These are phyloP conservation scores for Chrysochloris asiatica DNA, from an alignment of 2,113 vertebrate genomes.

Conservation along the genomic window DNA sequence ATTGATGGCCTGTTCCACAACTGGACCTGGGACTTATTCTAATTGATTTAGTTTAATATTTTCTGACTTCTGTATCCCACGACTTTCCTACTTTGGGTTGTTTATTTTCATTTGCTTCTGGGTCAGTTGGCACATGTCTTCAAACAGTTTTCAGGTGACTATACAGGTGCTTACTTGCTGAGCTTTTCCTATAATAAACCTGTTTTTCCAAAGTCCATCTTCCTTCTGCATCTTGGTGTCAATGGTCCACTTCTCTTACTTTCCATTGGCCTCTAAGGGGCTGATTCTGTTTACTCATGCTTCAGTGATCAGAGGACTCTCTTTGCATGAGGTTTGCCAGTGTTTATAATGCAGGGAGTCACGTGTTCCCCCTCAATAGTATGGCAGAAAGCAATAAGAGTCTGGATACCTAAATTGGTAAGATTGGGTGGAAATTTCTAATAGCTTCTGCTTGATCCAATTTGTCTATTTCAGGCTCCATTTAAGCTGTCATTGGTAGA, in stretches of 20 bases:
- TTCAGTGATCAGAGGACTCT: not conserved
- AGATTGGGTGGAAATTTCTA: not conserved
- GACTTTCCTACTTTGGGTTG: not conserved
- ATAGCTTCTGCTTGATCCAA: slow-evolving; percentile 27
- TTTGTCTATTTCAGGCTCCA: not conserved
- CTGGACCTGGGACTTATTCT: not conserved
- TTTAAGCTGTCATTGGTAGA: not conserved
- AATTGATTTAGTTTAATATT: not conserved
- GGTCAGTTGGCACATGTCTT: not conserved
- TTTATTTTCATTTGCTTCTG: not conserved
- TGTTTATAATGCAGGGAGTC: not conserved
- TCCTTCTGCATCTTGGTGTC: not conserved
- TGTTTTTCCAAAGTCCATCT: slow-evolving; percentile 7
- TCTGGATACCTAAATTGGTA: not conserved
- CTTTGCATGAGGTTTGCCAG: not conserved
- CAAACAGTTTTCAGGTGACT: not conserved
- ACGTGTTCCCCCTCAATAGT: not conserved
- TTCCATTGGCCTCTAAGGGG: not conserved
- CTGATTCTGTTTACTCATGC: not conserved
- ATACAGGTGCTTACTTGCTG: too few relatives aligned
- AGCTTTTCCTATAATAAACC: not conserved
- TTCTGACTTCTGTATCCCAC: not conserved
- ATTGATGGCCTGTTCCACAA: too few relatives aligned
- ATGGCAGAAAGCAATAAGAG: slow-evolving; percentile 37
- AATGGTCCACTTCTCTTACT: not conserved